phyloP scores from a whole-genome alignment of 2,797 vertebrate species.

The Leucoraja ocellata region DNA sequence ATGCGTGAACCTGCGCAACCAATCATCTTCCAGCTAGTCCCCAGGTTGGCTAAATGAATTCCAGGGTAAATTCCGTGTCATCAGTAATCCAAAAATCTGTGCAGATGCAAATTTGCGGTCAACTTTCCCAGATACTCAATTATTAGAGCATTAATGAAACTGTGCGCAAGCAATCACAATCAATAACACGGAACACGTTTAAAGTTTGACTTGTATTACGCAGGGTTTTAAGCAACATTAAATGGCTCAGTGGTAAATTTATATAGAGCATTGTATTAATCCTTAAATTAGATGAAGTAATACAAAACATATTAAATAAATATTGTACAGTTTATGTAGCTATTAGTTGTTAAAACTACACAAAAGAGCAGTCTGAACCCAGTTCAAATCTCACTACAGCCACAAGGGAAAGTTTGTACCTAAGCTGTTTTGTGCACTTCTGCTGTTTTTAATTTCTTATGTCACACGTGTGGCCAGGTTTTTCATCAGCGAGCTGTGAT shows the following conservation, averaged over 20 bases:
- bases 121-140: not conserved
- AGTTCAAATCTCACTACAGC: not conserved
- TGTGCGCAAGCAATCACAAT: constrained; percentile 13
- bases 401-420: not conserved
- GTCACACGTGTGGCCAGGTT: not conserved
- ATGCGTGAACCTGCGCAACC: not conserved
- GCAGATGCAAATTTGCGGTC: not conserved
- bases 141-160: not conserved
- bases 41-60: constrained; percentile 11
- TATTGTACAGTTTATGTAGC: not conserved
- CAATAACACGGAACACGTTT: not conserved
- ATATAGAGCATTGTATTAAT: not conserved
- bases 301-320: not conserved
- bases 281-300: not conserved
- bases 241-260: not conserved
- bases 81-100: not conserved
- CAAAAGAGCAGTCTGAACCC: not conserved
- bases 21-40: constrained; percentile 7
- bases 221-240: not conserved
- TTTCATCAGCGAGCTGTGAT: not conserved
- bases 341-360: not conserved
- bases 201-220: not conserved
- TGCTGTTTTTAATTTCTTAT: too few relatives aligned
- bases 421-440: too few relatives aligned
- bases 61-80: not conserved